These are phyloP conservation scores for Pristis pectinata DNA, from an alignment of 2,797 vertebrate genomes.

Conservation along the genomic window DNA sequence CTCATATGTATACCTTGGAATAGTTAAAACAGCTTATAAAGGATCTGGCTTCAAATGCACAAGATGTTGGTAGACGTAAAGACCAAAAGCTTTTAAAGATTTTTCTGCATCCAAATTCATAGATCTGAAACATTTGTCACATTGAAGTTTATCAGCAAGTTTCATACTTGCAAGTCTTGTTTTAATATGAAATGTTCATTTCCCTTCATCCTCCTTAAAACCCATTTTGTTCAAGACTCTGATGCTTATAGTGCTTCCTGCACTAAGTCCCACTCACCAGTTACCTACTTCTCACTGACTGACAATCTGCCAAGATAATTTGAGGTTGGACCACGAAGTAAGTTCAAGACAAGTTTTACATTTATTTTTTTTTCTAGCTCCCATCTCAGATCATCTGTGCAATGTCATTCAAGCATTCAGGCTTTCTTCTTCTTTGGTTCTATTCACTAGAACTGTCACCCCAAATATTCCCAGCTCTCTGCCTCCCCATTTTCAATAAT, in stretches of 20 bases:
- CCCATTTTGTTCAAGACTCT: background rate
- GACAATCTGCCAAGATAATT: background rate
- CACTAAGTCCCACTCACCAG: background rate
- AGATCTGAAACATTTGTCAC: background rate
- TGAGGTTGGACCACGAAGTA: too few species aligned
- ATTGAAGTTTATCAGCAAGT: background rate
- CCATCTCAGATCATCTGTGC: background rate
- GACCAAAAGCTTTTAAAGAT: background rate
- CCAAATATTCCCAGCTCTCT: background rate
- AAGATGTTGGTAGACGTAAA: background rate
- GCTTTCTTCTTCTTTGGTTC: background rate
- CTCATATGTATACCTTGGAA: background rate
- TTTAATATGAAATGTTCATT: background rate
- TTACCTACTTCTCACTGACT: background rate
- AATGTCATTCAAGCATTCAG: background rate
- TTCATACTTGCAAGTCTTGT: background rate
- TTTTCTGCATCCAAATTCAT: background rate
- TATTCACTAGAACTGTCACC: background rate
- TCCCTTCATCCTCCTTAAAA: background rate
- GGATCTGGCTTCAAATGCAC: background rate
- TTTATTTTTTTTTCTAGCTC: background rate
- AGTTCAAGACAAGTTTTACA: background rate
- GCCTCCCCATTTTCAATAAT: background rate
- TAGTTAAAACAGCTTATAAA: background rate
- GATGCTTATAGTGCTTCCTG: background rate